phyloP scores from a whole-genome alignment of 2,888 invertebrate species.

The Rhorus exstirpatorius region DNA sequence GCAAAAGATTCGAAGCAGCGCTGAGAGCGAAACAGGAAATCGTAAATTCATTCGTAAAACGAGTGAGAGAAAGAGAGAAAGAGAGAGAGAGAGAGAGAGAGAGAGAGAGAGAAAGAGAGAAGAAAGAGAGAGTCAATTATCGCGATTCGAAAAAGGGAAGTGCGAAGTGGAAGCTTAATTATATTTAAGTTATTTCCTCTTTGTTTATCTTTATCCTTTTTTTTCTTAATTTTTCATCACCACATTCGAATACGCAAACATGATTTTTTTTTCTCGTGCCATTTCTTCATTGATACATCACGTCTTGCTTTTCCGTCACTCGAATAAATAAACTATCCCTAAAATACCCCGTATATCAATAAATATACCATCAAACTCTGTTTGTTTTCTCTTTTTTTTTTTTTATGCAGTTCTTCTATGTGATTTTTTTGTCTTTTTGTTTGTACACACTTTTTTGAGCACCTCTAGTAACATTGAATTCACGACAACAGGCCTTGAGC shows the following conservation, averaged over 20 bases:
- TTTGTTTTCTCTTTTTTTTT: conserved; percentile 64
- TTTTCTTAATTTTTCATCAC: conserved; percentile 30
- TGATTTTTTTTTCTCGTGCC: conserved; percentile 22
- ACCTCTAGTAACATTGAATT: conserved; percentile 79
- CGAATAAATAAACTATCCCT: conserved; percentile 54
- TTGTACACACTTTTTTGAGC: conserved; percentile 82
- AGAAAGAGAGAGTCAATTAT: conserved; percentile 17
- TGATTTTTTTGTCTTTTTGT: conserved; percentile 68
- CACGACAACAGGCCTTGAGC: conserved; percentile 74
- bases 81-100: conserved; percentile 19
- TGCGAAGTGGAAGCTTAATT: conserved; percentile 65
- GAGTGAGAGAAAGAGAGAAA: conserved; percentile 2
- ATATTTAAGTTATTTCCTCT: conserved; percentile 41
- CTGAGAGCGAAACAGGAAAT: conserved; percentile 63
- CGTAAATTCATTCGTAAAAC: conserved; percentile 17
- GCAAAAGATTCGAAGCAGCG: conserved; percentile 50
- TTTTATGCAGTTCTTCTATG: conserved; percentile 59
- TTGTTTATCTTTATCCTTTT: neutral
- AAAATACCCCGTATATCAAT: conserved; percentile 71
- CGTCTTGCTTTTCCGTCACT: conserved; percentile 25
- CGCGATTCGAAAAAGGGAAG: conserved; percentile 15
- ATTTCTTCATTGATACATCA: conserved; percentile 10
- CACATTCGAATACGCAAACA: conserved; percentile 31
- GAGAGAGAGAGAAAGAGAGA: conserved; percentile 12
- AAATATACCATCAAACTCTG: conserved; percentile 78